Evolutionary conservation across 2,888 invertebrate species (phyloP), one percentile per base, ranked within the genome.

Genomic region (Sesia bembeciformis): DNA sequence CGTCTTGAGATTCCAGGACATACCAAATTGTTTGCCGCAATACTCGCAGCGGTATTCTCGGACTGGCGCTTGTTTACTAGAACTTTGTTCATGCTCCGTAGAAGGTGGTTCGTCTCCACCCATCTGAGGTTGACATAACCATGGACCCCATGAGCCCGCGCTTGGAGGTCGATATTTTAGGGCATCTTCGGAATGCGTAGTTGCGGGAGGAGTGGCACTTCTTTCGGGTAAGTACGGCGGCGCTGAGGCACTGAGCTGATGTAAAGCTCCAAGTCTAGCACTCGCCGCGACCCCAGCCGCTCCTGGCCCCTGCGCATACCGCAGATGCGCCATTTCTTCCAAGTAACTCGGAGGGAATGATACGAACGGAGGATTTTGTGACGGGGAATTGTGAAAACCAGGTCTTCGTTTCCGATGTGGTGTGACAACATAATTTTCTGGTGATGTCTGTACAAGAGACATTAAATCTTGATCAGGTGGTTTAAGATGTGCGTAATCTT

Each of bases 1-100:
- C 59, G 96, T 96, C 81, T 96, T 96, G 71, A 96, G 91, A 90
- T 96, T 96, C 96, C 96, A 96, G 57, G 96, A 96, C 96, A 96
- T 96, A 58, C 96, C 96, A 70, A 96, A 96, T 81, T 96, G 96
- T 83, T 96, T 96, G 56, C 96, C 96, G 78, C 96, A 96, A 78
- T 96, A 96, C 75, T 95, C 95, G 76, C 96, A 96, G 57, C 96
- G 93, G 78, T 96, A 96, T 78, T 96, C 96, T 56, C 96, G 91
- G 51, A 95, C 94, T 53, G 94, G 94, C 60, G 88, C 91, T 75
- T 89, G 89, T 76, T 89, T 91, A 74, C 90, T 91, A 41, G 90
- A 90, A 57, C 86, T 90, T 76, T 84, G 90, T 66, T 87, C 91
- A 68, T 81, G 91, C 70, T 85, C 91, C 60, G 83, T 81, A 62